Evolutionary conservation across 1,140 invertebrate genomes (phyloP), one percentile per base, ranked within the genome.

Genomic region (Drosophila pachea): DNA sequence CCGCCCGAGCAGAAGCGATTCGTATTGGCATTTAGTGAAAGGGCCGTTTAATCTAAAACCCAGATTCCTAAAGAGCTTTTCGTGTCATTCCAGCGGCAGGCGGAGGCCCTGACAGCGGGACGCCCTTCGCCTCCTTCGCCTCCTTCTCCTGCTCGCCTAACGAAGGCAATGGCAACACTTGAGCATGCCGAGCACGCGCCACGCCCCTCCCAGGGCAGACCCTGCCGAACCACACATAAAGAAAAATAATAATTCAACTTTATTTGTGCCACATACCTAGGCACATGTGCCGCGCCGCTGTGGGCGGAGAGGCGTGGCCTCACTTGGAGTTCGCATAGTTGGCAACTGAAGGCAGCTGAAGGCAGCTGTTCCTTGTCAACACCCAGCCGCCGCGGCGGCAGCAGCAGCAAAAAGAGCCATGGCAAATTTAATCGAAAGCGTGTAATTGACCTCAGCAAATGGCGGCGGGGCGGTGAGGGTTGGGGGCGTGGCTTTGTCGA

Each of bases 241-340:
- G 81, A 84, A 84, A 84, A 84, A 84, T 84, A 84, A 84, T 84
- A 84, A 84, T 84, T 84, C 79, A 84, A 84, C 79, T 84, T 84
- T 84, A 84, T 84, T 84, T 84, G 79, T 84, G 81, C 81, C 79
- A 74, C 67, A 74, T 67, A 64, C 65, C 68, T 62, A 72, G 50
- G 48, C 48, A 54, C 47, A 62, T 47, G 48, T 66, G 58, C 48
- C 50, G 8, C 14, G 32, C 48, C 43, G 8, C 14, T 40, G 58
- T 38, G 58, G 29, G 55, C 4, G 40, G 7, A 5, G 8, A 4
- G 33, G 35, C 9, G 35, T 3, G 16, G 58, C 22, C 22, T 2
- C 22, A 22, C 22, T 22, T 1, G 1, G 1, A 22, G 22, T 3
- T 1, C 22, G 22, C 22, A 22, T 52, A 59, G 52, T 47, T 50